Evolutionary conservation across 2,888 invertebrate genomes (phyloP).

Genomic region (Hirtodrosophila duncani): DNA sequence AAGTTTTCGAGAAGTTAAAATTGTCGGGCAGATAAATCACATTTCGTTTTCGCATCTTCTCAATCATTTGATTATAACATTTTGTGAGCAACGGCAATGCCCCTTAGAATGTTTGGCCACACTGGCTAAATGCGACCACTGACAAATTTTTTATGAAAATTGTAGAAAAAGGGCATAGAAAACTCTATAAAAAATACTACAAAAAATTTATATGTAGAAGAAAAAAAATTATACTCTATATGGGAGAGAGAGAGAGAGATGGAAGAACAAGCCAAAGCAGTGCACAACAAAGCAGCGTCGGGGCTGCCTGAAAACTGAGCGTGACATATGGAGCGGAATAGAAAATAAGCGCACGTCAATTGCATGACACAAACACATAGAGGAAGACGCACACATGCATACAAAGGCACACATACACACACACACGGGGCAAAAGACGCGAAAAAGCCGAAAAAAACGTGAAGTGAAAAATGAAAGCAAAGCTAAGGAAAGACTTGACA

Average conservation of each 20-base stretch:
- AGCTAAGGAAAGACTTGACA: neutral
- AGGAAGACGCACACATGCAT: conserved; percentile 11
- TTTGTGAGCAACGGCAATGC: too few species aligned
- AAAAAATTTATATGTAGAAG: conserved; percentile 6
- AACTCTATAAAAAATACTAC: neutral
- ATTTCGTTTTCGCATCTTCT: too few species aligned
- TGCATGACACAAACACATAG: conserved; percentile 65
- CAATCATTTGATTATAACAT: too few species aligned
- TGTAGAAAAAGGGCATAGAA: too few species aligned
- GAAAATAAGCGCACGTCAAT: conserved; percentile 72
- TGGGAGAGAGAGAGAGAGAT: conserved; percentile 24
- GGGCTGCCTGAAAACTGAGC: conserved; percentile 33
- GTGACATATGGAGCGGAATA: conserved; percentile 70
- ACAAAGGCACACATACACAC: too few species aligned
- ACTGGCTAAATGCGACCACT: too few species aligned
- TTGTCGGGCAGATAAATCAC: too few species aligned
- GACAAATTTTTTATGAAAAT: too few species aligned
- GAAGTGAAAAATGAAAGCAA: neutral
- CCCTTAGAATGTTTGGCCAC: too few species aligned
- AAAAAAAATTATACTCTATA: conserved; percentile 11
- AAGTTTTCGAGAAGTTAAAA: too few species aligned
- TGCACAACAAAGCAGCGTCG: conserved; percentile 42
- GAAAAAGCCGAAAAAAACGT: neutral
- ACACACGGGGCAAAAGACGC: too few species aligned
- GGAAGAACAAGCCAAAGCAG: conserved; percentile 32